These are phyloP conservation scores for Dunckerocampus dactyliophorus DNA, from an alignment of 2,113 vertebrate species.

Conservation along the genomic window DNA sequence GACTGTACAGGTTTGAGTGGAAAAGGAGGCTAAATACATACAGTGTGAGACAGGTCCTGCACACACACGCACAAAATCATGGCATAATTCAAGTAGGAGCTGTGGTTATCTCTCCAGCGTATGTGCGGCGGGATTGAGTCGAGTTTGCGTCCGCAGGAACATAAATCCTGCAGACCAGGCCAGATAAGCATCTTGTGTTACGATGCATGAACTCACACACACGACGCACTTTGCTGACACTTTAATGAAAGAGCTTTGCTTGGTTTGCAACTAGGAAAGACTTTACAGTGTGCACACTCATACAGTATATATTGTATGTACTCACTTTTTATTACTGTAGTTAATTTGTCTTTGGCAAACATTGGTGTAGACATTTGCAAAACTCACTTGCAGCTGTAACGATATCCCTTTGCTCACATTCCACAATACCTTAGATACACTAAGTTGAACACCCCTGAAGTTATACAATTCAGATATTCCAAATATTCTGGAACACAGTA, in stretches of 20 bases:
- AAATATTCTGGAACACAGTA: too few relatives aligned
- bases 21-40: too few relatives aligned
- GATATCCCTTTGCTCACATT: not conserved
- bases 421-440: not conserved
- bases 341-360: slow-evolving; percentile 1
- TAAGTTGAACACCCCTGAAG: not conserved
- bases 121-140: not conserved
- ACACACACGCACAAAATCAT: not conserved
- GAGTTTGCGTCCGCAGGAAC: slow-evolving; percentile 9
- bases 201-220: slow-evolving; percentile 23
- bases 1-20: too few relatives aligned
- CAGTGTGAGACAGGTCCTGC: not conserved
- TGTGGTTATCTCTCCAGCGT: too few relatives aligned
- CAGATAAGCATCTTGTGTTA: slow-evolving; percentile 39
- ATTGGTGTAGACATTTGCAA: not conserved
- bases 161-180: slow-evolving; percentile 23
- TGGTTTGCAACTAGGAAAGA: not conserved
- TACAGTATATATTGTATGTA: not conserved
- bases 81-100: too few relatives aligned
- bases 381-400: not conserved
- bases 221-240: not conserved
- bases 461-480: not conserved
- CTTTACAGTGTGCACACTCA: not conserved
- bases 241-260: not conserved
- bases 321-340: not conserved